Evolutionary conservation across 1,140 invertebrate species (phyloP).

Genomic region (Venustaconcha ellipsiformis): DNA sequence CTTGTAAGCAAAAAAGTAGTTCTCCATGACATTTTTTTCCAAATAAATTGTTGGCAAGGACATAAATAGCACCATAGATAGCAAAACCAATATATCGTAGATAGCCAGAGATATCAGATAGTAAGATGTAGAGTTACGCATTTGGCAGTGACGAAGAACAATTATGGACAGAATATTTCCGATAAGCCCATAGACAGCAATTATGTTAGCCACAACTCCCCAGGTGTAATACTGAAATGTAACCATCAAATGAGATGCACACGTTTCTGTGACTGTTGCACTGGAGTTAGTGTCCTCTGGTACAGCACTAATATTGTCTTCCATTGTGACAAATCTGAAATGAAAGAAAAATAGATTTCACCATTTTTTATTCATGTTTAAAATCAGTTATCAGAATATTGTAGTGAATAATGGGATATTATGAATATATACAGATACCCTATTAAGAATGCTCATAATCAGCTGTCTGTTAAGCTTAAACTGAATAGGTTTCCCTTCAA

Average conservation of each 20-base stretch:
- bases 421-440: no score
- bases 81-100: constrained; percentile 64
- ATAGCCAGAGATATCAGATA: constrained; percentile 65
- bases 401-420: no score
- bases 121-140: constrained; percentile 64
- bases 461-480: no score
- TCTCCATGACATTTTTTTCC: constrained; percentile 82
- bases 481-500: no score
- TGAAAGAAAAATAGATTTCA: neutral
- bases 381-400: no score
- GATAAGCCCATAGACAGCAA: constrained; percentile 71
- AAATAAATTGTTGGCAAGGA: constrained; percentile 82
- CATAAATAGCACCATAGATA: constrained; percentile 82
- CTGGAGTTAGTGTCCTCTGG: neutral
- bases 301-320: neutral
- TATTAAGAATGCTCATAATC: no score
- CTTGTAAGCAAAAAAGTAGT: constrained; percentile 70
- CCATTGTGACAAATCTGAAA: neutral
- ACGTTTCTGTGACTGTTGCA: neutral
- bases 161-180: constrained; percentile 64
- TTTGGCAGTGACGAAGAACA: constrained; percentile 60
- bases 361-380: neutral
- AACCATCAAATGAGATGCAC: neutral
- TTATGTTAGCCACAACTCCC: constrained; percentile 76
- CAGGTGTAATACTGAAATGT: constrained; percentile 57